Percentiles rank a stretch among this genome's conserved stretches.
phyloP scores from a whole-genome alignment of 2,797 vertebrate species.

The Crypturellus tataupa region DNA sequence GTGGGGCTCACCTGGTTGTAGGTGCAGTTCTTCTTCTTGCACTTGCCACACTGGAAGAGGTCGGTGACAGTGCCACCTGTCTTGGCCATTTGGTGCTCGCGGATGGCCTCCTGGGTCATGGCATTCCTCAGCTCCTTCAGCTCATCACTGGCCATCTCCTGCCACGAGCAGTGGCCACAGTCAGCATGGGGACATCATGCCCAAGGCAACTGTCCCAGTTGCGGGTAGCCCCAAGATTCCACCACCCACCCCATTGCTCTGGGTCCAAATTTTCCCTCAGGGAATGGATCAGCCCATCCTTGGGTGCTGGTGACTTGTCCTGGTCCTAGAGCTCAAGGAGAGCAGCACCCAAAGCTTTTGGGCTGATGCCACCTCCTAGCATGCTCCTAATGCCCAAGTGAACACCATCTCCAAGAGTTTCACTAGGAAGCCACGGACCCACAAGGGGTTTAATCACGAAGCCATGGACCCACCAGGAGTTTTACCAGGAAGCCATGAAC shows the following conservation, averaged over 20 bases:
- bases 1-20: slow-evolving; percentile 91
- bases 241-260: background rate
- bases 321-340: background rate
- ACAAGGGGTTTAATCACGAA: no score
- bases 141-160: slow-evolving; percentile 99
- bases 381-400: accelerated
- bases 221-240: background rate
- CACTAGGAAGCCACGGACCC: no score
- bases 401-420: background rate
- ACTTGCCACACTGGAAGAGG: slow-evolving; percentile 95
- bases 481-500: no score
- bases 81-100: slow-evolving; percentile 99
- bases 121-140: slow-evolving; percentile 92
- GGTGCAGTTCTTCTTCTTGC: slow-evolving; percentile 97
- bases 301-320: background rate
- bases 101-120: slow-evolving; percentile 96
- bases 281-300: background rate
- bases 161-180: background rate
- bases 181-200: background rate
- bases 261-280: background rate
- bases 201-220: background rate
- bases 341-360: background rate
- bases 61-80: slow-evolving; percentile 92
- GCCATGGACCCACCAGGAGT: no score
- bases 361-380: background rate